These are phyloP conservation scores for Battus philenor DNA, from an alignment of 1,140 invertebrate genomes.

Conservation along the genomic window DNA sequence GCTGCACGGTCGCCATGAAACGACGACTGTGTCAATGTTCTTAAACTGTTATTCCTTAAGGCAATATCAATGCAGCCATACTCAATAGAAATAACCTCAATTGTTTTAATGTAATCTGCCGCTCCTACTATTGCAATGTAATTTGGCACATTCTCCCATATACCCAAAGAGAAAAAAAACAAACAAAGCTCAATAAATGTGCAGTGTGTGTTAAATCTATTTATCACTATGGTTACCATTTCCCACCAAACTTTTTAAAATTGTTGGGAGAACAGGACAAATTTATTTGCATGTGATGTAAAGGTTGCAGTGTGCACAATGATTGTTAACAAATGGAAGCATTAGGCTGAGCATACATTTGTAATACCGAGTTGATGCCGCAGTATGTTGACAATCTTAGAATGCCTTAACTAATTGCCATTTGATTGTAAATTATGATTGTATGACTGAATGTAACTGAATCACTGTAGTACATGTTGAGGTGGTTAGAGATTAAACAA, in stretches of 20 bases:
- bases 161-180: too few species aligned
- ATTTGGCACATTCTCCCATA: too few species aligned
- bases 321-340: too few species aligned
- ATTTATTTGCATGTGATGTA: slow-evolving; percentile 11
- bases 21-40: too few species aligned
- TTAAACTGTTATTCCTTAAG: too few species aligned
- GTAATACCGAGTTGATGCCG: neutral
- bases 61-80: too few species aligned
- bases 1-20: too few species aligned
- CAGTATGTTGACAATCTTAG: slow-evolving; percentile 12
- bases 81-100: too few species aligned
- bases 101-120: too few species aligned
- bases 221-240: slow-evolving; percentile 11
- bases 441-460: slow-evolving; percentile 38
- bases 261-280: slow-evolving; percentile 6
- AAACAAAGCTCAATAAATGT: neutral
- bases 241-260: slow-evolving; percentile 6
- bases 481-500: slow-evolving; percentile 53
- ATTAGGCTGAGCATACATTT: too few species aligned
- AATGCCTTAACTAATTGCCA: slow-evolving; percentile 61
- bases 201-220: neutral
- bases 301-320: too few species aligned
- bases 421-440: slow-evolving; percentile 55
- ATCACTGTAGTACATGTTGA: slow-evolving; percentile 65
- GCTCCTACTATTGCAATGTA: too few species aligned